phyloP scores from a whole-genome alignment of 2,113 vertebrate genomes.

The Tyto alba region DNA sequence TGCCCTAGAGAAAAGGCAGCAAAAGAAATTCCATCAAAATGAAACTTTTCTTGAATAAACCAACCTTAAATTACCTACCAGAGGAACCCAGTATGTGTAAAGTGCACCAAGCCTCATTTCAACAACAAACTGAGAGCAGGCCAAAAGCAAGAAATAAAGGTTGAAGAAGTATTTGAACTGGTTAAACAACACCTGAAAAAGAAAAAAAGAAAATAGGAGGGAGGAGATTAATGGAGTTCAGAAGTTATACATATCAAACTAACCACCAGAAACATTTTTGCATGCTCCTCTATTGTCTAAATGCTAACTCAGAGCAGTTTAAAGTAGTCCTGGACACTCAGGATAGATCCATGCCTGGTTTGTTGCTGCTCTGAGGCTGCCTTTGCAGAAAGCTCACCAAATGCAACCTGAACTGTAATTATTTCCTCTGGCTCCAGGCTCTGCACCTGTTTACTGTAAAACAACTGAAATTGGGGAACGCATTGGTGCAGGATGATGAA shows the following conservation, averaged over 20 bases:
- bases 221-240: not conserved
- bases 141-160: constrained; percentile 93
- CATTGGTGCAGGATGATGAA: not conserved
- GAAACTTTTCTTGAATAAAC: not conserved
- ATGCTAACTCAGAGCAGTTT: not conserved
- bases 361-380: not conserved
- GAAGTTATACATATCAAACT: not conserved
- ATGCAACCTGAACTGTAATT: not conserved
- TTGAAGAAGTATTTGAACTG: constrained; percentile 99
- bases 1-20: not conserved
- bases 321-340: not conserved
- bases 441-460: constrained; percentile 31
- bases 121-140: constrained; percentile 95
- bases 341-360: not conserved
- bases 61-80: constrained; percentile 78
- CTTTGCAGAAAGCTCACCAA: not conserved
- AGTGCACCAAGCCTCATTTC: constrained; percentile 91
- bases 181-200: constrained; percentile 88
- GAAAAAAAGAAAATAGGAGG: not conserved
- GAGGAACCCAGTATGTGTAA: constrained; percentile 97
- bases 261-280: not conserved
- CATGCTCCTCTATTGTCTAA: not conserved
- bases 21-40: not conserved
- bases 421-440: not conserved
- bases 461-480: not conserved